Percentiles rank a stretch among this genome's conserved stretches.
phyloP scores from a whole-genome alignment of 1,140 invertebrate species.

The Thaumatotibia leucotreta region DNA sequence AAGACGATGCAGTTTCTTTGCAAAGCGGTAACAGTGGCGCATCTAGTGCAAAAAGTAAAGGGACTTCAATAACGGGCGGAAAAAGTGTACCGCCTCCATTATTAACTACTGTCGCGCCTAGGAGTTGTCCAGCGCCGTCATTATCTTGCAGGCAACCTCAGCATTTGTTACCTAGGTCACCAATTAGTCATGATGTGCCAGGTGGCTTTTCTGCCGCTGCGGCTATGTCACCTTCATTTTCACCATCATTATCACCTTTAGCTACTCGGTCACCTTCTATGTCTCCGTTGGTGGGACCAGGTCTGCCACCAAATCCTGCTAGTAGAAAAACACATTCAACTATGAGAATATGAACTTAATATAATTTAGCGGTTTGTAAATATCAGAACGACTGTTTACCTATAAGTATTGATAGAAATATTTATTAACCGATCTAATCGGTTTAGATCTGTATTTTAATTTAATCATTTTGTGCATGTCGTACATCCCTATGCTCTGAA shows the following conservation, averaged over 20 bases:
- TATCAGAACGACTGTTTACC: conserved; percentile 64
- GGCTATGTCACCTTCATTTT: conserved; percentile 96
- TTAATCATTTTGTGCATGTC: conserved; percentile 70
- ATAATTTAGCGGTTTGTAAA: conserved; percentile 50
- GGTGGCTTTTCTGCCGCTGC: conserved; percentile 88
- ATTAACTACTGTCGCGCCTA: conserved; percentile 89
- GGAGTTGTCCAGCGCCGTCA: conserved; percentile 86
- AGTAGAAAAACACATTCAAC: conserved; percentile 69
- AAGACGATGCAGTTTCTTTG: conserved; percentile 92
- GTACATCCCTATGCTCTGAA: conserved; percentile 47
- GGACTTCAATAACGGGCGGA: conserved; percentile 73
- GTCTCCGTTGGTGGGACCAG: conserved; percentile 86
- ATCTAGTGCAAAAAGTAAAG: conserved; percentile 85
- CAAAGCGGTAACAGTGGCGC: conserved; percentile 86
- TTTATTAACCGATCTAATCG: conserved; percentile 73
- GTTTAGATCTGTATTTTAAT: conserved; percentile 49
- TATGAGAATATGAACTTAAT: conserved; percentile 62
- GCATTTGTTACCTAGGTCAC: conserved; percentile 89
- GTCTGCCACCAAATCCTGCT: conserved; percentile 77
- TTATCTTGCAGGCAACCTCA: conserved; percentile 78
- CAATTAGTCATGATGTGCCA: conserved; percentile 78
- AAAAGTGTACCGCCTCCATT: conserved; percentile 85
- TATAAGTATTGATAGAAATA: conserved; percentile 68
- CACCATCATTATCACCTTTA: conserved; percentile 93
- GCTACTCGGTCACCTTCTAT: conserved; percentile 95